phyloP scores from a whole-genome alignment of 2,888 invertebrate species.

The Lasioglossum calceatum region DNA sequence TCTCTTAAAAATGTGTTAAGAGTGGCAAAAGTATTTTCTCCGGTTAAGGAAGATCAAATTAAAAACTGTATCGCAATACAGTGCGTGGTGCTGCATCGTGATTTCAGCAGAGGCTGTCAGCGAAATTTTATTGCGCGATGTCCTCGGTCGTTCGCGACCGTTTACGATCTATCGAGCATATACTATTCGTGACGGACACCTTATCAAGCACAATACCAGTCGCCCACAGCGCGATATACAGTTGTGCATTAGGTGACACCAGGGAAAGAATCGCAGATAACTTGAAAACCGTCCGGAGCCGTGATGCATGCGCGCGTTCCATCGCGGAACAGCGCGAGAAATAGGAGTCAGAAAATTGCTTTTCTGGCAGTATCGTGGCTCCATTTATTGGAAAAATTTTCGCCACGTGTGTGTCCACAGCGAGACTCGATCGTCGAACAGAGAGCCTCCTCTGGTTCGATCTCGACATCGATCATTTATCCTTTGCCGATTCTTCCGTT shows the following conservation, averaged over 20 bases:
- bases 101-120: neutral
- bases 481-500: neutral
- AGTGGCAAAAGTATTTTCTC: neutral
- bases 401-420: constrained; percentile 39
- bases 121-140: constrained; percentile 7
- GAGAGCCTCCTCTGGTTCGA: neutral
- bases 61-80: neutral
- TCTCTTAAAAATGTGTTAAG: too few species aligned
- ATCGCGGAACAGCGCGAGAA: constrained; percentile 40
- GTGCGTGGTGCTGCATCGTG: neutral
- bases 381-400: constrained; percentile 66
- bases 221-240: neutral
- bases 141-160: neutral
- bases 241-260: constrained; percentile 29
- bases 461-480: neutral
- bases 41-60: neutral
- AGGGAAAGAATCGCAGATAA: constrained; percentile 39
- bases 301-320: constrained; percentile 38
- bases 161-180: constrained; percentile 16
- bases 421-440: neutral
- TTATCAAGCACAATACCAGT: constrained; percentile 11
- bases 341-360: constrained; percentile 58
- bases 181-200: neutral
- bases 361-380: constrained; percentile 48
- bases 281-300: neutral